Conservation (phyloP, 1,140 invertebrate genomes). For the Aphaenogaster floridana region DNA sequence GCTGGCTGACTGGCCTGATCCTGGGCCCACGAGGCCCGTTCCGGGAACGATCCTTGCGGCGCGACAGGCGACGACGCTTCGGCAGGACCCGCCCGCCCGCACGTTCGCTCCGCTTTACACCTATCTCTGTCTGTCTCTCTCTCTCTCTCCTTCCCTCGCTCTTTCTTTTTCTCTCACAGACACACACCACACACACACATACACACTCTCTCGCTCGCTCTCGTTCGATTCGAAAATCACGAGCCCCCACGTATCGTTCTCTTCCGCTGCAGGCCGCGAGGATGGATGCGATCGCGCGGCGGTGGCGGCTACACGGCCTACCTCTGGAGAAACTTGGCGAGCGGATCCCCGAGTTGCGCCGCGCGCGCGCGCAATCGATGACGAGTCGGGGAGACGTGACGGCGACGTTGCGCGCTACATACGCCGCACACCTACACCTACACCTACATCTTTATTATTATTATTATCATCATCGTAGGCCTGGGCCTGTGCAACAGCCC, state of each 20-base stretch:
- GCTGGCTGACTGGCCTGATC: conserved; percentile 7
- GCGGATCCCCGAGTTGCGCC: conserved; percentile 23
- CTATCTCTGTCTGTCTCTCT: not conserved
- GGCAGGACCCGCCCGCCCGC: not conserved
- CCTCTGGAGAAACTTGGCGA: conserved; percentile 27
- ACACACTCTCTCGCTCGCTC: not conserved
- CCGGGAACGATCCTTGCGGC: not conserved
- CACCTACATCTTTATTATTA: conserved; percentile 12
- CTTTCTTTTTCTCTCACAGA: not conserved
- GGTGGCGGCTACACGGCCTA: conserved; percentile 27
- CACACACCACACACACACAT: too few relatives aligned
- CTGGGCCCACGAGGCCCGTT: not conserved
- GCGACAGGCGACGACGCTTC: not conserved
- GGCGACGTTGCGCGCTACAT: conserved; percentile 29
- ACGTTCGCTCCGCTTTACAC: not conserved
- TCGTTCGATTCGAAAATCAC: conserved; percentile 8
- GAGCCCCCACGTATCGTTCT: conserved; percentile 2
- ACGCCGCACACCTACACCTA: conserved; percentile 13
- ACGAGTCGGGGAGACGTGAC: not conserved
- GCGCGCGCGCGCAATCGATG: conserved; percentile 43
- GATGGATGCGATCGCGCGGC: not conserved
- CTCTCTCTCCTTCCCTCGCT: too few relatives aligned
- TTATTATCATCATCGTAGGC: not conserved
- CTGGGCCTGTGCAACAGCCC: not conserved
- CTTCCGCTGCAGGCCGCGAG: conserved; percentile 1